phyloP scores from a whole-genome alignment of 1,140 invertebrate species.

The Pomacea maculata region DNA sequence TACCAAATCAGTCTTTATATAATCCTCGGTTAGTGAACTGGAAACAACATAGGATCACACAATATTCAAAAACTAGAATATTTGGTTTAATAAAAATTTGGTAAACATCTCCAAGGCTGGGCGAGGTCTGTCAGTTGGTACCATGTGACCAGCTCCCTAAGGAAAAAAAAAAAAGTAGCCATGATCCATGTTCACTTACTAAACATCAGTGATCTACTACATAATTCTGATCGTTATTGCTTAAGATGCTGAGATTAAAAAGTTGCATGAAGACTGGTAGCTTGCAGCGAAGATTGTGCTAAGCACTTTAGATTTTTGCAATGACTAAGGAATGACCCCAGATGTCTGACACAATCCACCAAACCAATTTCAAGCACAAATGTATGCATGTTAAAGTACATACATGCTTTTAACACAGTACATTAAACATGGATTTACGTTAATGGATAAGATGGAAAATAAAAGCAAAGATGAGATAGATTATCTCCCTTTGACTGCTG shows the following conservation, averaged over 20 bases:
- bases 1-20: no score
- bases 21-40: no score
- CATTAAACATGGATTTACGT: background rate
- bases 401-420: background rate
- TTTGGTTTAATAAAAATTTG: conserved; percentile 41
- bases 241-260: no score
- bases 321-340: no score
- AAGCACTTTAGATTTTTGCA: no score
- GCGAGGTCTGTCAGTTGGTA: conserved; percentile 69
- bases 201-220: no score
- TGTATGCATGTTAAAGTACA: background rate
- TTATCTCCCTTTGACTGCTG: no score
- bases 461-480: background rate
- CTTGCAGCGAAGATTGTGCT: no score
- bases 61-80: conserved; percentile 14
- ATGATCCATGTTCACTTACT: background rate
- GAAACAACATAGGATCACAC: no score
- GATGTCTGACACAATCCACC: no score
- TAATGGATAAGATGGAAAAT: background rate
- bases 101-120: conserved; percentile 63
- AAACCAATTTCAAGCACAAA: background rate
- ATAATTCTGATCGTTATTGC: no score
- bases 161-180: background rate
- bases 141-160: conserved; percentile 70
- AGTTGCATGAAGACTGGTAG: no score